Conservation (phyloP, 1,140 invertebrate genomes). For the Drosophila navojoa region DNA sequence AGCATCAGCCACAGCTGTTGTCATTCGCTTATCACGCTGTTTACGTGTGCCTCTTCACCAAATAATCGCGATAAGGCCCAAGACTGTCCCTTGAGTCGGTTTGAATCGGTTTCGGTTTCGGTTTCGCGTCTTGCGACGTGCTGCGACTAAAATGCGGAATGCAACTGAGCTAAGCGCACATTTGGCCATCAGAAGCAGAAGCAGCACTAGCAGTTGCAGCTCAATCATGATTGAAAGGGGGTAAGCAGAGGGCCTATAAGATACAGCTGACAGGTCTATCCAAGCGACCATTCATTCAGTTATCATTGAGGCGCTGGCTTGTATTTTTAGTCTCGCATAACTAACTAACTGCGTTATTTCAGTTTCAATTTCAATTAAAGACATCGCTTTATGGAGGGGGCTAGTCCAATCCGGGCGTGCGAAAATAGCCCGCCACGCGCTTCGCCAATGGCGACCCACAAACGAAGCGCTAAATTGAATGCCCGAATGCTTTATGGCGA, state of each 20-base stretch:
- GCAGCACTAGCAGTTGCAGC: background rate
- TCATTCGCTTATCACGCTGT: slow-evolving; percentile 57
- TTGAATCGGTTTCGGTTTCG: slow-evolving; percentile 26
- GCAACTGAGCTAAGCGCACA: slow-evolving; percentile 41
- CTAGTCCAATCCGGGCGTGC: slow-evolving; percentile 46
- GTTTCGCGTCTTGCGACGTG: slow-evolving; percentile 6
- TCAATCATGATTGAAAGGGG: slow-evolving; percentile 2
- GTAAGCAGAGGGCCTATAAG: no score
- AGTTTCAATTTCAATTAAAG: slow-evolving; percentile 73
- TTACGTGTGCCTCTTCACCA: slow-evolving; percentile 36
- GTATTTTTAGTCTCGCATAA: slow-evolving; percentile 65
- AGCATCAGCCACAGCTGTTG: slow-evolving; percentile 16
- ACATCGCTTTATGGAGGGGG: background rate
- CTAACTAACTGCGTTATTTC: slow-evolving; percentile 67
- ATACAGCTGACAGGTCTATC: background rate
- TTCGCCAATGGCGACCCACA: slow-evolving; percentile 44
- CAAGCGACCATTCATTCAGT: slow-evolving; percentile 46
- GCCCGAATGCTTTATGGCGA: slow-evolving; percentile 60
- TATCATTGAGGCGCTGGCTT: slow-evolving; percentile 9
- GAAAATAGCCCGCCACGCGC: slow-evolving; percentile 71
- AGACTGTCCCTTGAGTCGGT: slow-evolving; percentile 14
- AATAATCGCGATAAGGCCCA: slow-evolving; percentile 5
- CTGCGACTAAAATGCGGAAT: slow-evolving; percentile 44
- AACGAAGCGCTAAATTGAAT: slow-evolving; percentile 63
- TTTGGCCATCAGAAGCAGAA: slow-evolving; percentile 7